Evolutionary conservation across 2,113 vertebrate species (phyloP).

Genomic region (Sprattus sprattus): DNA sequence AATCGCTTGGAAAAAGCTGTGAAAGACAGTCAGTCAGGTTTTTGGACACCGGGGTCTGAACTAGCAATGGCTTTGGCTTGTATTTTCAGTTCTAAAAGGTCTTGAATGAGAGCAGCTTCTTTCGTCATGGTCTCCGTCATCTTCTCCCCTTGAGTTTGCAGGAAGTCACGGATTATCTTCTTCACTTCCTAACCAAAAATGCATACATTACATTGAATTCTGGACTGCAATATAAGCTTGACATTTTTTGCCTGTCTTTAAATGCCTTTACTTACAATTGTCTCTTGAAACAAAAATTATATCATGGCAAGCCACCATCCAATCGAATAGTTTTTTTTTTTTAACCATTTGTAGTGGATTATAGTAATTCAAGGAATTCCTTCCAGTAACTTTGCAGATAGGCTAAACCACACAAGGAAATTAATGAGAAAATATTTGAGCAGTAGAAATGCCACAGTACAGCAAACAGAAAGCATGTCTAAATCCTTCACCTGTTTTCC

Average conservation of each 20-base stretch:
- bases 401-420: neutral
- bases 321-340: neutral
- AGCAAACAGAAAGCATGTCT: neutral
- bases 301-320: neutral
- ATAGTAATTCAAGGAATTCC: no score
- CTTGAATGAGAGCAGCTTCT: conserved; percentile 42
- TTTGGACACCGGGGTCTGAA: neutral
- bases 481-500: conserved; percentile 39
- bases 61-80: conserved; percentile 27
- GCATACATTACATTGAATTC: neutral
- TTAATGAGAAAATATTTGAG: neutral
- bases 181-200: conserved; percentile 16
- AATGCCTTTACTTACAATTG: neutral
- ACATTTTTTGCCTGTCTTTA: neutral
- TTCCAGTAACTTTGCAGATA: no score
- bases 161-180: conserved; percentile 32
- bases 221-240: neutral
- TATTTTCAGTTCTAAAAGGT: conserved; percentile 52
- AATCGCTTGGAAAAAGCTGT: neutral
- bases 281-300: neutral
- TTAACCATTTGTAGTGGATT: no score
- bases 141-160: conserved; percentile 41
- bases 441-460: neutral
- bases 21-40: neutral
- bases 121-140: conserved; percentile 42